phyloP scores from a whole-genome alignment of 2,888 invertebrate species.

The Nebria salina region DNA sequence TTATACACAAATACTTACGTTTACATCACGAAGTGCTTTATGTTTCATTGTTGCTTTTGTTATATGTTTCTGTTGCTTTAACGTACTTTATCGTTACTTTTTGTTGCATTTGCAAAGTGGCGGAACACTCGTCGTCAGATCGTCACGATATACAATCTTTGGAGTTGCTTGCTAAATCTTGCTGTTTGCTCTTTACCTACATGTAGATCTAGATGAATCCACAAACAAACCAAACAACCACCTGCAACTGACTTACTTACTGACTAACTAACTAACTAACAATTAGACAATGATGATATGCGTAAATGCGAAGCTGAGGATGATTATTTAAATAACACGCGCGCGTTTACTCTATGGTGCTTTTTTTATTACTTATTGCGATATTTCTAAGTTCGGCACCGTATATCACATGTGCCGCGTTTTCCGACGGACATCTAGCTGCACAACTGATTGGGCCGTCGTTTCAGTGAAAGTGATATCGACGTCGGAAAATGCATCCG shows the following conservation, averaged over 20 bases:
- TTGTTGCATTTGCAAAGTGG: not conserved
- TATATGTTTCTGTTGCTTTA: not conserved
- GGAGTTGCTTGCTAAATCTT: not conserved
- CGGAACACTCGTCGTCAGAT: not conserved
- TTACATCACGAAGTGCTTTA: not conserved
- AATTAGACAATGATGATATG: not conserved
- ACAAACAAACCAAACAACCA: not conserved
- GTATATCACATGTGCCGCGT: not conserved
- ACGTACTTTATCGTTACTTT: not conserved
- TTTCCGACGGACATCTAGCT: slow-evolving; percentile 3
- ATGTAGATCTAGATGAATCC: slow-evolving; percentile 1
- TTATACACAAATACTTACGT: not conserved
- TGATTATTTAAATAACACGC: not conserved
- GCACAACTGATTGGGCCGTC: slow-evolving; percentile 52
- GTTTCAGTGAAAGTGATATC: slow-evolving; percentile 72
- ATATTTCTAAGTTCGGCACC: slow-evolving; percentile 9
- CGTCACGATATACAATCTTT: not conserved
- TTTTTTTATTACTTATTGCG: slow-evolving; percentile 1
- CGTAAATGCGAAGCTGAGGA: not conserved
- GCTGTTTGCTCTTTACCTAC: slow-evolving; percentile 1
- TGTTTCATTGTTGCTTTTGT: not conserved
- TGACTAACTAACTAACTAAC: not conserved
- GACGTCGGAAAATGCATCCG: slow-evolving; percentile 67
- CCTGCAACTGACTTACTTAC: not conserved
- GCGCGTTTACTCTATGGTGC: not conserved